A percentile compares a stretch with the other conserved stretches of the same genome.
phyloP scores from a whole-genome alignment of 2,113 vertebrate genomes.

The Onychorhynchus coronatus region DNA sequence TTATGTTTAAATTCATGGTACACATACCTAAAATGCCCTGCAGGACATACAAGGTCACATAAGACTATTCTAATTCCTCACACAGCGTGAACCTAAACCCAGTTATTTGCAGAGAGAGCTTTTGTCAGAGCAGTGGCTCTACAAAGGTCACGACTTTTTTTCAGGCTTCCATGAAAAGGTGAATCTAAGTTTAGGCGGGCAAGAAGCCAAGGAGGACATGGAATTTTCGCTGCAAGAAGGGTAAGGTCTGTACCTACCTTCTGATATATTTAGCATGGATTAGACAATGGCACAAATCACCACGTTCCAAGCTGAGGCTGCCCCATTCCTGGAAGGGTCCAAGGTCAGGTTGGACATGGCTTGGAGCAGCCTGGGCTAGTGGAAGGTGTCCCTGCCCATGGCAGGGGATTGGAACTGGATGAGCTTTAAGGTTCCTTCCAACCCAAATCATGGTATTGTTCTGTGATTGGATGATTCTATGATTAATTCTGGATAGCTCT shows the following conservation, averaged over 20 bases:
- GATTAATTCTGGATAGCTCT: neutral
- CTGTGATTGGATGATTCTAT: neutral
- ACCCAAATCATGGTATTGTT: neutral
- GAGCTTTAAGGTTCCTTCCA: neutral
- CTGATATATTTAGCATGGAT: neutral
- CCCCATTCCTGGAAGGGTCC: neutral
- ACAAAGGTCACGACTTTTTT: neutral
- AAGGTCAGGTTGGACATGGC: neutral
- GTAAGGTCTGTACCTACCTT: neutral
- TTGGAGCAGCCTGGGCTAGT: neutral
- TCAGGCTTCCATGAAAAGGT: neutral
- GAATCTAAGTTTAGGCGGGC: neutral
- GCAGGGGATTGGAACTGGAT: accelerated
- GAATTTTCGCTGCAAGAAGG: neutral
- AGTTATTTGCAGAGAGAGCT: neutral
- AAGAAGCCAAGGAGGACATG: neutral
- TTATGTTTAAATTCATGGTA: neutral
- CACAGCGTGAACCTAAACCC: neutral
- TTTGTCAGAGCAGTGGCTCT: neutral
- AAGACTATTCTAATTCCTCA: neutral
- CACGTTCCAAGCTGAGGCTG: neutral
- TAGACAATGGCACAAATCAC: neutral
- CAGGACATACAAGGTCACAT: neutral
- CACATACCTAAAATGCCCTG: neutral
- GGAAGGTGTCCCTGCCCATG: neutral